phyloP scores from a whole-genome alignment of 30 jellyfish, hydroid and myxozoan species.

The Hydractinia echinata region DNA sequence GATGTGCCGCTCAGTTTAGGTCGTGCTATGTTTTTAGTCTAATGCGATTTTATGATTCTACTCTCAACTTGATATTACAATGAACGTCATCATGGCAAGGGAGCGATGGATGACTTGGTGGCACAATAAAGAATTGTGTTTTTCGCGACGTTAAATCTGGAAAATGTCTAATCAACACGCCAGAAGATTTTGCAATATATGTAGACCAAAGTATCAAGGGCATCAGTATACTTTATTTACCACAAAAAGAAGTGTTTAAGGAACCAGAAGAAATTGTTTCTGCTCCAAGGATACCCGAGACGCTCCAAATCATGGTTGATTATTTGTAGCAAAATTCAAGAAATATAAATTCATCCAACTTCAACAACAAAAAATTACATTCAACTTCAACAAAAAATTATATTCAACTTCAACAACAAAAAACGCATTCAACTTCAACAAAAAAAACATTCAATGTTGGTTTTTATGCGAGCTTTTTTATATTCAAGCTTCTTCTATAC shows the following conservation, averaged over 20 bases:
- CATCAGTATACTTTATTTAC: neutral
- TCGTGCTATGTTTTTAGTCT: neutral
- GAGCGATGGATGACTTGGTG: neutral
- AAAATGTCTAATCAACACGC: too few relatives aligned
- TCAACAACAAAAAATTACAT: too few relatives aligned
- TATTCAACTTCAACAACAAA: too few relatives aligned
- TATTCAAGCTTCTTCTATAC: too few relatives aligned
- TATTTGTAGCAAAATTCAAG: too few relatives aligned
- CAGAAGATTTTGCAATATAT: neutral
- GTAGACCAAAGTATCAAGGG: neutral
- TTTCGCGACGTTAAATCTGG: neutral
- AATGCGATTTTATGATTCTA: neutral
- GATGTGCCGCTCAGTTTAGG: neutral
- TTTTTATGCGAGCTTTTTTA: too few relatives aligned
- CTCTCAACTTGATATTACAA: neutral
- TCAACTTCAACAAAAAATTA: too few relatives aligned
- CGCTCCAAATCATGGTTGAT: neutral
- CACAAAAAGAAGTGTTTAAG: neutral
- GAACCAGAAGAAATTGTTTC: neutral
- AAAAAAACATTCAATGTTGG: too few relatives aligned
- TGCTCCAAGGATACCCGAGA: neutral
- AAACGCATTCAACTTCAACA: too few relatives aligned
- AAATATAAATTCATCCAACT: too few relatives aligned
- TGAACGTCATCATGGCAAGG: conserved; percentile 1
- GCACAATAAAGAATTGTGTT: neutral